Conservation (phyloP, 2,113 vertebrate genomes). For the Datnioides undecimradiatus region DNA sequence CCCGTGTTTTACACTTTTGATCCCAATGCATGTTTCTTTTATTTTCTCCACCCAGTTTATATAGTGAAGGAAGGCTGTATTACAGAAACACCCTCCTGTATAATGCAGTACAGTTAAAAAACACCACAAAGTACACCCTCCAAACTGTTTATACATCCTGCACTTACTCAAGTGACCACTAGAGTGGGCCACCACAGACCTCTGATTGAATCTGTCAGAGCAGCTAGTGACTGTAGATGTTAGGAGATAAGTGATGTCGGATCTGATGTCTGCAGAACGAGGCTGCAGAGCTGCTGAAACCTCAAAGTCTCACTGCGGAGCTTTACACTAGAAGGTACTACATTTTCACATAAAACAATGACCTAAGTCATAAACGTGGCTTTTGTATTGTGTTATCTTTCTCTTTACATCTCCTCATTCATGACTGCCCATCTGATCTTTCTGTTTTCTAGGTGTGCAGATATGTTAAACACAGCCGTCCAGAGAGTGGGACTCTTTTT, state of each 20-base stretch:
- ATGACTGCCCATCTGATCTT: background rate
- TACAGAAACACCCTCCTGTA: too few species aligned
- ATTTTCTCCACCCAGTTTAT: background rate
- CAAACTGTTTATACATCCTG: background rate
- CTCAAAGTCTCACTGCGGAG: background rate
- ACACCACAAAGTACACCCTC: background rate
- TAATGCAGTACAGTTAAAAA: too few species aligned
- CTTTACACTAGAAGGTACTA: conserved; percentile 44
- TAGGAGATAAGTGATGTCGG: background rate
- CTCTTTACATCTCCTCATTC: background rate
- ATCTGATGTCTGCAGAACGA: conserved; percentile 51
- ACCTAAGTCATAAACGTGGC: too few species aligned
- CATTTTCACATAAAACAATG: background rate
- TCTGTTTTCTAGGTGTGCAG: conserved; percentile 8
- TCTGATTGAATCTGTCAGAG: background rate
- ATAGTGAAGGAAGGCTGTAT: background rate
- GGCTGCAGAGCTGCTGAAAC: conserved; percentile 29
- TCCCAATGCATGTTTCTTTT: background rate
- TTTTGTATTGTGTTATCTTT: background rate
- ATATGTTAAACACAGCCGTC: background rate
- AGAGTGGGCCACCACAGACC: background rate
- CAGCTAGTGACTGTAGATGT: background rate
- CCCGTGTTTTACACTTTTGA: background rate
- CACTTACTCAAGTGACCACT: conserved; percentile 18
- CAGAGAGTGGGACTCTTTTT: conserved; percentile 4